phyloP scores from a whole-genome alignment of 2,888 invertebrate genomes.

The Argyresthia goedartella region DNA sequence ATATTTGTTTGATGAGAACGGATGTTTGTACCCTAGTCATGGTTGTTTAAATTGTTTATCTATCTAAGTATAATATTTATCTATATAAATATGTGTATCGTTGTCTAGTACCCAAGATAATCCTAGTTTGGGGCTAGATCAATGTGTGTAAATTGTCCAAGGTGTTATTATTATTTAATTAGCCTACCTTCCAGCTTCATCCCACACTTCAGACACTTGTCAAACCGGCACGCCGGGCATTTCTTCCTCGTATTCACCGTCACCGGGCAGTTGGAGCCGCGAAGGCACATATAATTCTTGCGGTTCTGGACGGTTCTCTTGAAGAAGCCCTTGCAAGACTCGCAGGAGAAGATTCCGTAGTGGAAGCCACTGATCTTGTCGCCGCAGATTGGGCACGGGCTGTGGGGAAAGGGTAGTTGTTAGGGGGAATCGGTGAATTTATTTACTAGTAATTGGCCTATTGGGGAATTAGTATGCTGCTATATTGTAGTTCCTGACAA shows the following conservation, averaged over 20 bases:
- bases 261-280: constrained; percentile 92
- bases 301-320: constrained; percentile 98
- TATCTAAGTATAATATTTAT: no score
- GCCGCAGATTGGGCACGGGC: constrained; percentile 95
- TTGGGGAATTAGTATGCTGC: no score
- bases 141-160: no score
- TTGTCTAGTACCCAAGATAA: no score
- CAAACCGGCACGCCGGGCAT: constrained; percentile 96
- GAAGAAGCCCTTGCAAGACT: constrained; percentile 98
- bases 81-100: no score
- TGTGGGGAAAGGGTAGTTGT: constrained; percentile 38
- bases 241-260: constrained; percentile 95
- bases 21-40: no score
- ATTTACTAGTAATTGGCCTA: no score
- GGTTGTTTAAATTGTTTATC: no score
- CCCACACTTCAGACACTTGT: constrained; percentile 94
- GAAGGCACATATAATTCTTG: constrained; percentile 94
- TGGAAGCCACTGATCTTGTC: constrained; percentile 98
- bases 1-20: no score
- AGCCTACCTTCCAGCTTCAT: constrained; percentile 94
- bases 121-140: no score
- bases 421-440: neutral
- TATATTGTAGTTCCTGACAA: no score
- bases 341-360: constrained; percentile 98
- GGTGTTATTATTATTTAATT: no score